These are phyloP conservation scores for Emys orbicularis DNA, from an alignment of 2,797 vertebrate species.

Conservation along the genomic window DNA sequence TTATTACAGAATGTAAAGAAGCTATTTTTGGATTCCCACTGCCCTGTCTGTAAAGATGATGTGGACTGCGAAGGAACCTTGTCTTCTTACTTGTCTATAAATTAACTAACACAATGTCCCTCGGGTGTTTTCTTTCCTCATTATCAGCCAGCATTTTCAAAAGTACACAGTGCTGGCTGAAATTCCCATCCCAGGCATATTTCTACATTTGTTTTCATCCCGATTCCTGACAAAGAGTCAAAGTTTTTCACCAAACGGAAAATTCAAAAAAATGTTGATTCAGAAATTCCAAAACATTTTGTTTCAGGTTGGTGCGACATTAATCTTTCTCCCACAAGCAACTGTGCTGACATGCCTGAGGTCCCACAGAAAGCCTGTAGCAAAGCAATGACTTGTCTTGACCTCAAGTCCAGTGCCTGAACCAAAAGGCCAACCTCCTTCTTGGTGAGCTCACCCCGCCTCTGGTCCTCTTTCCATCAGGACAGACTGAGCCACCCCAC, in stretches of 20 bases:
- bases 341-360: background rate
- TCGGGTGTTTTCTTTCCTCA: background rate
- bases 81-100: background rate
- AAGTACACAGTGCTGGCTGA: background rate
- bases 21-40: background rate
- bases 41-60: background rate
- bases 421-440: background rate
- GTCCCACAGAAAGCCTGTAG: background rate
- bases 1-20: background rate
- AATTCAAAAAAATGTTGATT: background rate
- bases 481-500: background rate
- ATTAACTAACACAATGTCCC: background rate
- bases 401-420: background rate
- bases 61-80: background rate
- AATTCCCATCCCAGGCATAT: background rate
- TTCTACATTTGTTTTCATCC: background rate
- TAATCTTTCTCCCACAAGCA: fast-evolving
- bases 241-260: background rate
- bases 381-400: fast-evolving
- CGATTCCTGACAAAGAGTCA: background rate
- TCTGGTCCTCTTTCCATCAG: background rate
- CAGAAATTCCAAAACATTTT: background rate
- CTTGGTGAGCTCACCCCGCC: background rate
- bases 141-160: background rate
- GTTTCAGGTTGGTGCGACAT: background rate